These are phyloP conservation scores for Rhinolophus sinicus DNA, from an alignment of 2,113 vertebrate genomes.

Conservation along the genomic window DNA sequence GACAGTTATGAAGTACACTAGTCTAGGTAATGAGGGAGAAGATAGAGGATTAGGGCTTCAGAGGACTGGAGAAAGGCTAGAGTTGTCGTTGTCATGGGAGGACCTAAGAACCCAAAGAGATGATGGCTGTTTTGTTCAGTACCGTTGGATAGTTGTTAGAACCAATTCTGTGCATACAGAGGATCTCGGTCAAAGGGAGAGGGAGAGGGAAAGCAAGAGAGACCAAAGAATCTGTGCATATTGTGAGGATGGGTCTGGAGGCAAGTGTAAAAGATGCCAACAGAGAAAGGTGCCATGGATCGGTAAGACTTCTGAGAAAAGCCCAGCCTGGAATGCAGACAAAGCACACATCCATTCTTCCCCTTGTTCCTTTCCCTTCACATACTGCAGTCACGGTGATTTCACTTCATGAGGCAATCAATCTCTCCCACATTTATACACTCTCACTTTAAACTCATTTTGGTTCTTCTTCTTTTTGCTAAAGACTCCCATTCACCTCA, in stretches of 20 bases:
- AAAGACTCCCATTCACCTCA: neutral
- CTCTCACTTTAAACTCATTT: neutral
- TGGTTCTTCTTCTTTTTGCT: neutral
- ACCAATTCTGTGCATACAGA: neutral
- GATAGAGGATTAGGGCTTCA: too few relatives aligned
- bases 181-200: neutral
- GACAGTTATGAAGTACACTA: neutral
- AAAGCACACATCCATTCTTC: rapidly evolving
- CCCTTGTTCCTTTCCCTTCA: rapidly evolving
- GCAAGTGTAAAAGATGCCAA: neutral
- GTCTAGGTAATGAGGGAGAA: neutral
- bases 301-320: rapidly evolving
- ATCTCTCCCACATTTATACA: neutral
- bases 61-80: neutral
- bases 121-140: neutral
- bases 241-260: neutral
- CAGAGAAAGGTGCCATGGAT: neutral
- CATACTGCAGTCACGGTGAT: rapidly evolving
- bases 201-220: neutral
- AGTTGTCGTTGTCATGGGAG: neutral
- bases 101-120: neutral
- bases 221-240: rapidly evolving
- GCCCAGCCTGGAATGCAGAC: neutral
- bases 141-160: neutral
- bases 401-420: rapidly evolving